phyloP scores from a whole-genome alignment of 2,888 invertebrate genomes.

The Sicus ferrugineus region DNA sequence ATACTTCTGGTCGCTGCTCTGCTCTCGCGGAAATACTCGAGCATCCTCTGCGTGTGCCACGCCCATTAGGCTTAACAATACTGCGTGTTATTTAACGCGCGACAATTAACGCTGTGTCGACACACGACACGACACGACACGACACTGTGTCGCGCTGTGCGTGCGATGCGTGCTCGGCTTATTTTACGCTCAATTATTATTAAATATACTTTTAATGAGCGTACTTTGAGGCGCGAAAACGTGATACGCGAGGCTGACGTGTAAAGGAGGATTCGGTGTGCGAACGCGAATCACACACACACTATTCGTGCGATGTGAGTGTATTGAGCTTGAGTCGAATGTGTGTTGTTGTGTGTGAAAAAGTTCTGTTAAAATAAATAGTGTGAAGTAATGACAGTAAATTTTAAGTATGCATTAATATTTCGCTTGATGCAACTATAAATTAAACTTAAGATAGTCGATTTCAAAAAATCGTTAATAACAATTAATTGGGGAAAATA shows the following conservation, averaged over 20 bases:
- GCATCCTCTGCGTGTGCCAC: slow-evolving; percentile 5
- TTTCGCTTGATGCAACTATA: too few relatives aligned
- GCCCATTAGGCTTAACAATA: background rate
- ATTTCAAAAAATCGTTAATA: too few relatives aligned
- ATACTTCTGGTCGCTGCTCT: too few relatives aligned
- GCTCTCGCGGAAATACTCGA: background rate
- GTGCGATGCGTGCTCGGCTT: slow-evolving; percentile 40
- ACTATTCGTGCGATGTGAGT: background rate
- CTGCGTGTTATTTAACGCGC: slow-evolving; percentile 11
- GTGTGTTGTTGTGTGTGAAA: background rate
- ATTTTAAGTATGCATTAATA: background rate
- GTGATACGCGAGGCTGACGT: background rate
- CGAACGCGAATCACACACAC: background rate
- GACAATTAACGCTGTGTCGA: slow-evolving; percentile 6
- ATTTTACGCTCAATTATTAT: slow-evolving; percentile 63
- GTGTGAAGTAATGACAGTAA: background rate
- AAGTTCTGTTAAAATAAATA: background rate
- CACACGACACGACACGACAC: too few relatives aligned
- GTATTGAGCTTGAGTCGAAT: too few relatives aligned
- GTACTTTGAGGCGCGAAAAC: slow-evolving; percentile 44
- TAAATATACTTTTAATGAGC: slow-evolving; percentile 59
- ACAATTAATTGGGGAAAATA: too few relatives aligned
- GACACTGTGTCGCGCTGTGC: slow-evolving; percentile 1
- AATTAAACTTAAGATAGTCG: too few relatives aligned
- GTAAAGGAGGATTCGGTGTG: background rate